phyloP scores from a whole-genome alignment of 2,888 invertebrate genomes.

The Caenorhabditis doughertyi region DNA sequence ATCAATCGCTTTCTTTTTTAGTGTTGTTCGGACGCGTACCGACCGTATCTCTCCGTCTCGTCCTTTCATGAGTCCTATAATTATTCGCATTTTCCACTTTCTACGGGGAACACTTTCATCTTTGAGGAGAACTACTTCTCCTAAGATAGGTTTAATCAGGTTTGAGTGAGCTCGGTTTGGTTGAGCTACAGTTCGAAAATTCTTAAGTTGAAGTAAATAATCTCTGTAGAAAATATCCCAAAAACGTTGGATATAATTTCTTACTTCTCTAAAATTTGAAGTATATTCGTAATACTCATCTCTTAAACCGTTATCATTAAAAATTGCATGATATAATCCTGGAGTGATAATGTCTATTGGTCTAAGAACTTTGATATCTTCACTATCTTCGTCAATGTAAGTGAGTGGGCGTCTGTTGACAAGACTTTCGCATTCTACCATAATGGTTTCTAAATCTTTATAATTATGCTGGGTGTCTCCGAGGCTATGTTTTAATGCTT shows the following conservation, averaged over 20 bases:
- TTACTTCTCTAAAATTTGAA: background rate
- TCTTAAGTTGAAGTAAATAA: constrained; percentile 3
- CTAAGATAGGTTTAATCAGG: background rate
- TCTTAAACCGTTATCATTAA: too few species aligned
- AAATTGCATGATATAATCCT: background rate
- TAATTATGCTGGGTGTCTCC: background rate
- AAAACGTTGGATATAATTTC: constrained; percentile 1
- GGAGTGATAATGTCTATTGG: constrained; percentile 20
- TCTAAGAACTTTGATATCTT: background rate
- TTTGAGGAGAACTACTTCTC: constrained; percentile 23
- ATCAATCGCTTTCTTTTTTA: background rate
- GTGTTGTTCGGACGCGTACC: background rate
- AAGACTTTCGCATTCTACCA: constrained; percentile 6
- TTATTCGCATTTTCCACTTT: constrained; percentile 18
- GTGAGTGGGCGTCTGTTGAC: constrained; percentile 15
- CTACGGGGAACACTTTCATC: background rate
- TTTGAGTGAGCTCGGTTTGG: background rate
- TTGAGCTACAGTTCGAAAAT: background rate
- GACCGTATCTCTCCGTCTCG: constrained; percentile 12
- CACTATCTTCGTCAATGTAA: constrained; percentile 8
- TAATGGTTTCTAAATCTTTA: constrained; percentile 19
- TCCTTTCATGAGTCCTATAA: constrained; percentile 1
- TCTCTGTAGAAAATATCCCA: constrained; percentile 9
- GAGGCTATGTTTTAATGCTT: constrained; percentile 2
- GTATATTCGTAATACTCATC: background rate